phyloP scores from a whole-genome alignment of 2,113 vertebrate genomes.

The Oriolus oriolus region DNA sequence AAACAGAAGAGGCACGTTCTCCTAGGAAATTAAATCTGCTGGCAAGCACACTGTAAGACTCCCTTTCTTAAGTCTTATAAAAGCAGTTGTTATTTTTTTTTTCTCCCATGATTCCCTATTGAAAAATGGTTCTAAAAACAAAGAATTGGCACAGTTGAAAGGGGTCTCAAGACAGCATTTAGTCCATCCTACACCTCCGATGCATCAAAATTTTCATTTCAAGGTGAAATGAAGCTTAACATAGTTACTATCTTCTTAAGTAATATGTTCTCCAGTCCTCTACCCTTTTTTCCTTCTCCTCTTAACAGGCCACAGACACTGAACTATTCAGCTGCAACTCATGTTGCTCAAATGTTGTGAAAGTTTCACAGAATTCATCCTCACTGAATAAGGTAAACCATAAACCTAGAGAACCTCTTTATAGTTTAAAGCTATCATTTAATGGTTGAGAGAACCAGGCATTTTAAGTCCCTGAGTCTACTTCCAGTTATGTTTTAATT shows the following conservation, averaged over 20 bases:
- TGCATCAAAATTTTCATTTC: neutral
- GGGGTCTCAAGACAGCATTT: neutral
- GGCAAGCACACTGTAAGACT: neutral
- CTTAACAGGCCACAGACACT: neutral
- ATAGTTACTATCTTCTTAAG: neutral
- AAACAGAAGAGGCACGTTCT: neutral
- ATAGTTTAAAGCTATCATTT: neutral
- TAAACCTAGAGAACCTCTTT: neutral
- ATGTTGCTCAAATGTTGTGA: neutral
- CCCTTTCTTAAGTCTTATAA: neutral
- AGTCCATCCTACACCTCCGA: neutral
- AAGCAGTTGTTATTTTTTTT: neutral
- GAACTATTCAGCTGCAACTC: neutral
- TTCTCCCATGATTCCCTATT: rapidly evolving
- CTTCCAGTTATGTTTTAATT: neutral
- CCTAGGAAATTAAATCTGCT: neutral
- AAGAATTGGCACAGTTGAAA: neutral
- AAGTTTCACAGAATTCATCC: neutral
- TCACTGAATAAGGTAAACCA: neutral
- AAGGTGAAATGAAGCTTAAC: neutral
- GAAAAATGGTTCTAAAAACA: neutral
- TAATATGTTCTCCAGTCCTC: neutral
- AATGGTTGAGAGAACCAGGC: neutral
- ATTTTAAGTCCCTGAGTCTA: neutral
- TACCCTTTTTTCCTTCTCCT: neutral